Conservation (phyloP, 2,888 invertebrate genomes). For the Andrena trimmerana region DNA sequence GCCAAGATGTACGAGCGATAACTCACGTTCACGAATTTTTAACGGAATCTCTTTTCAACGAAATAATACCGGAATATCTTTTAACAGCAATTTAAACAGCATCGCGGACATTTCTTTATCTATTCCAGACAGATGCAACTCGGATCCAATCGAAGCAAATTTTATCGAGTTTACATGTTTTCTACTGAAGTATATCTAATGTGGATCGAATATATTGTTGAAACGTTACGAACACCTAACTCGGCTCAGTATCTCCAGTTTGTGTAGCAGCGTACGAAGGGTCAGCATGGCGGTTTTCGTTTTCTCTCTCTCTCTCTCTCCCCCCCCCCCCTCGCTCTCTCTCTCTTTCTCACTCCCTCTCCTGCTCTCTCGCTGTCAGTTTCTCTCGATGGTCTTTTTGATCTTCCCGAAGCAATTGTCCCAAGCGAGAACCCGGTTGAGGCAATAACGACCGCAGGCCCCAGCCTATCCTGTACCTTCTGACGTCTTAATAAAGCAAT, state of each 20-base stretch:
- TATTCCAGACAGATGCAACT: not conserved
- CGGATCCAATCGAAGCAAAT: not conserved
- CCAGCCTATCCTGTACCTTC: conserved; percentile 61
- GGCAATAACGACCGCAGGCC: conserved; percentile 57
- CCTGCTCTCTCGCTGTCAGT: conserved; percentile 28
- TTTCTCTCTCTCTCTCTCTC: conserved; percentile 25
- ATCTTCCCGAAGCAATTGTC: conserved; percentile 59
- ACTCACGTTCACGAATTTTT: not conserved
- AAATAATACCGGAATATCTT: no score
- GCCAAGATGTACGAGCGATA: conserved; percentile 37
- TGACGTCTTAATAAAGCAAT: conserved; percentile 70
- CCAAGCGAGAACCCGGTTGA: conserved; percentile 62
- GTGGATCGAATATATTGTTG: not conserved
- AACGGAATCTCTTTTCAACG: not conserved
- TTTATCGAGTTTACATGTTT: not conserved
- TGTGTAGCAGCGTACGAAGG: conserved; percentile 26
- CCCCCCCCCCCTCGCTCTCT: not conserved
- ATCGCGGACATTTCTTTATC: no score
- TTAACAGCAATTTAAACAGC: no score
- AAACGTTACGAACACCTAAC: conserved; percentile 10
- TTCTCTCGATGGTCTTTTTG: conserved; percentile 51
- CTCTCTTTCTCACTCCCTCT: conserved; percentile 4
- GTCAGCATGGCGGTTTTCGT: conserved; percentile 34
- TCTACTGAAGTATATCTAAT: not conserved
- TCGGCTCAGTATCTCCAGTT: conserved; percentile 29